These are phyloP conservation scores for Tringa solitaria DNA, from an alignment of 2,113 vertebrate genomes.

Conservation along the genomic window DNA sequence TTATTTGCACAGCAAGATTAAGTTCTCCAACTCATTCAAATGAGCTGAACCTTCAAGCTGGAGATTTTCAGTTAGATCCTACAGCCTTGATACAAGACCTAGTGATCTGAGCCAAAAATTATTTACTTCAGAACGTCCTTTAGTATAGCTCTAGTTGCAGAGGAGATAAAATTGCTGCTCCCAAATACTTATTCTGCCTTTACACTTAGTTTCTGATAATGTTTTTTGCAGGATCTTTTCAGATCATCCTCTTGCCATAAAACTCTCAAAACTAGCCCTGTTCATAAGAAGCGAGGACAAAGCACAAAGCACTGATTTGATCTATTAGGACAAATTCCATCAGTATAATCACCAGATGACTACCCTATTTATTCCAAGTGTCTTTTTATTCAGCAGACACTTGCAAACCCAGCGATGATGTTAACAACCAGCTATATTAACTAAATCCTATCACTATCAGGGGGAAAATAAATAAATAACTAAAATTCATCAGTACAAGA, in stretches of 20 bases:
- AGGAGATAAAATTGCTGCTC: not conserved
- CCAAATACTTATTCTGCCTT: not conserved
- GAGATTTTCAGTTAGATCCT: not conserved
- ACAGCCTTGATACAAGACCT: not conserved
- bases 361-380: not conserved
- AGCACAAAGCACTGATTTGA: not conserved
- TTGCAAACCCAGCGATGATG: not conserved
- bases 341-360: not conserved
- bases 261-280: not conserved
- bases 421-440: not conserved
- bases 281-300: not conserved
- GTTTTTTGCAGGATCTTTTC: not conserved
- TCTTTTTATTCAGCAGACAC: not conserved
- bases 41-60: not conserved
- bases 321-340: not conserved
- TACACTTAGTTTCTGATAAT: not conserved
- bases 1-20: not conserved
- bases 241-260: not conserved
- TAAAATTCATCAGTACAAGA: not conserved
- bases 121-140: not conserved
- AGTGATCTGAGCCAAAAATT: not conserved
- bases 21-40: not conserved
- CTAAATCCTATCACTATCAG: not conserved
- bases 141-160: not conserved
- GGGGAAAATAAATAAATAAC: not conserved